Evolutionary conservation across 2,113 vertebrate species (phyloP).

Genomic region (Caracal caracal): DNA sequence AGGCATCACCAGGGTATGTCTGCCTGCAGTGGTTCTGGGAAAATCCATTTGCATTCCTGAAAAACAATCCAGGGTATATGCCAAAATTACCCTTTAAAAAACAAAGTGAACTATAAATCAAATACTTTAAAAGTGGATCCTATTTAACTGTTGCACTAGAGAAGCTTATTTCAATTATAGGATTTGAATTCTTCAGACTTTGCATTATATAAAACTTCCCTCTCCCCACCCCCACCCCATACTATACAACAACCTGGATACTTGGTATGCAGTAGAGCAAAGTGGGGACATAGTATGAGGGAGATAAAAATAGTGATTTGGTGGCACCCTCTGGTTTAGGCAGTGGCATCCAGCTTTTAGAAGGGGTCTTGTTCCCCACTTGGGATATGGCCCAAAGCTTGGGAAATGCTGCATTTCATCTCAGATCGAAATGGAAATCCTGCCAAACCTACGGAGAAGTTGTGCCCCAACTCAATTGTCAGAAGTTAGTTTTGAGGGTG

Average conservation of each 20-base stretch:
- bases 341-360: background rate
- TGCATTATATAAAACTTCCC: background rate
- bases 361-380: background rate
- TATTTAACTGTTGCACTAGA: background rate
- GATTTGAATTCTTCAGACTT: conserved; percentile 5
- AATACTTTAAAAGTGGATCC: background rate
- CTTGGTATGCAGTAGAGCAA: background rate
- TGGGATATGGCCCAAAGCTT: background rate
- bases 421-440: conserved; percentile 40
- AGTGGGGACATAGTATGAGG: background rate
- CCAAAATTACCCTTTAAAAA: background rate
- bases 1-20: background rate
- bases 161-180: conserved; percentile 5
- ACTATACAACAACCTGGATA: background rate
- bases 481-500: conserved; percentile 58
- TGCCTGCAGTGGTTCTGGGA: background rate
- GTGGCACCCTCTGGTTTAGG: background rate
- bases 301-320: background rate
- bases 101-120: background rate
- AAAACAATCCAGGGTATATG: conserved; percentile 25
- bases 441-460: conserved; percentile 25
- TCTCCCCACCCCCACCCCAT: background rate
- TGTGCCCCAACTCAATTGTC: conserved; percentile 30
- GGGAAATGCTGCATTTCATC: background rate
- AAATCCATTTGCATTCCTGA: background rate